Evolutionary conservation across 2,888 invertebrate genomes (phyloP), one percentile per base, ranked within the genome.

Genomic region (Pandemis cinnamomeana): DNA sequence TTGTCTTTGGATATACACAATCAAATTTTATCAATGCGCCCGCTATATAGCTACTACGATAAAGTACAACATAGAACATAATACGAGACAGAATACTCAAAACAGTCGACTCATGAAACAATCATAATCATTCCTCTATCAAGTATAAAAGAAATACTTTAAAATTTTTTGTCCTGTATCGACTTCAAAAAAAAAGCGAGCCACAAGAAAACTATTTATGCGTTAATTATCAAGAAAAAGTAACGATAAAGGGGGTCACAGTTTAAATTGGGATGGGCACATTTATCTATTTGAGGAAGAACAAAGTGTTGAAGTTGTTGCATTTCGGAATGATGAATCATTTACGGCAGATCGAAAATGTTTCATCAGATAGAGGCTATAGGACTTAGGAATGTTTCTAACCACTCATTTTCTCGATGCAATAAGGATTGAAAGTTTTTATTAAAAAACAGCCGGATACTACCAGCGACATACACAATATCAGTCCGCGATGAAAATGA

Each of bases 1-100:
- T 58, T 27, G 58, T 58, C 58, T 58, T 58, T 58, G 58, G 58
- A 58, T 58, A 58, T 58, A 5, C 58, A 58, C 5, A 55, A 55
- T 51, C 51, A 58, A 27, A 51, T 51, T 51, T 20, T 36, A 27
- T 58, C 5, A 58, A 58, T 27, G 11, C 11, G 58, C 5, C 11
- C 4, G 27, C 27, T 36, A 36, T 36, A 58, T 11, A 58, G 27
- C 27, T 58, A 27, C 20, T 27, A 27, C 11, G 58, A 58, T 58
- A 58, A 58, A 27, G 0, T 58, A 58, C 0, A 58, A 58, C 1
- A 20, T 6, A 10, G 27, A 58, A 27, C 10, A 13, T 27, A 10
- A 20, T 58, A 27, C 58, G 2, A 10, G 27, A 2, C 27, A 27
- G 20, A 27, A 27, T 27, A 58, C 58, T 10, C 27, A 58, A 58